A percentile compares a stretch with the other conserved stretches of the same genome.
Conservation (phyloP, 1,140 invertebrate species). For the Laodelphax striatellus region DNA sequence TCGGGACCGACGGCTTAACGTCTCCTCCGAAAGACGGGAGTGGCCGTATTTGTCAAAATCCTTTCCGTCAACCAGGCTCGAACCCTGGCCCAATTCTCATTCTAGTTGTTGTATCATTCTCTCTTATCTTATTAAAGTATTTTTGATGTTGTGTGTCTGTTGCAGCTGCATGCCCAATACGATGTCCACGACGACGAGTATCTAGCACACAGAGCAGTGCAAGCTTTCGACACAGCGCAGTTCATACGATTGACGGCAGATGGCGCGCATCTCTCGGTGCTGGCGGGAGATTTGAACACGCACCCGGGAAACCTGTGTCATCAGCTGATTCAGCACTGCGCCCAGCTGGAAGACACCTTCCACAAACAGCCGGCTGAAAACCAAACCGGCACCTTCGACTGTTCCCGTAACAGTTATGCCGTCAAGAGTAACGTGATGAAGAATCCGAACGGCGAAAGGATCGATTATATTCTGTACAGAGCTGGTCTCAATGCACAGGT, state of each 20-base stretch:
- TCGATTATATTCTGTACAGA: conserved; percentile 81
- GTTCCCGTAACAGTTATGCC: conserved; percentile 73
- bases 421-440: conserved; percentile 35
- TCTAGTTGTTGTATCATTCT: too few species aligned
- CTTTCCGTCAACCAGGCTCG: too few species aligned
- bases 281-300: conserved; percentile 89
- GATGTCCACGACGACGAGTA: conserved; percentile 76
- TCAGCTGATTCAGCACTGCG: conserved; percentile 37
- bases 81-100: too few species aligned
- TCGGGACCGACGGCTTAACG: too few species aligned
- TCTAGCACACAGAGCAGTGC: conserved; percentile 74
- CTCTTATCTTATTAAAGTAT: not conserved
- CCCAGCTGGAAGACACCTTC: conserved; percentile 39
- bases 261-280: conserved; percentile 64
- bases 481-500: conserved; percentile 39
- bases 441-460: conserved; percentile 66
- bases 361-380: conserved; percentile 1
- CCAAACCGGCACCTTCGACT: conserved; percentile 59
- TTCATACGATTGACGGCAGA: conserved; percentile 76
- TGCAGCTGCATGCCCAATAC: conserved; percentile 91
- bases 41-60: too few species aligned
- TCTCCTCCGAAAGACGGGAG: too few species aligned
- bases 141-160: conserved; percentile 6
- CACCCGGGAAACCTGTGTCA: conserved; percentile 79
- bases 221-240: conserved; percentile 89